phyloP scores from a whole-genome alignment of 1,140 invertebrate genomes.

The Coptotermes formosanus region DNA sequence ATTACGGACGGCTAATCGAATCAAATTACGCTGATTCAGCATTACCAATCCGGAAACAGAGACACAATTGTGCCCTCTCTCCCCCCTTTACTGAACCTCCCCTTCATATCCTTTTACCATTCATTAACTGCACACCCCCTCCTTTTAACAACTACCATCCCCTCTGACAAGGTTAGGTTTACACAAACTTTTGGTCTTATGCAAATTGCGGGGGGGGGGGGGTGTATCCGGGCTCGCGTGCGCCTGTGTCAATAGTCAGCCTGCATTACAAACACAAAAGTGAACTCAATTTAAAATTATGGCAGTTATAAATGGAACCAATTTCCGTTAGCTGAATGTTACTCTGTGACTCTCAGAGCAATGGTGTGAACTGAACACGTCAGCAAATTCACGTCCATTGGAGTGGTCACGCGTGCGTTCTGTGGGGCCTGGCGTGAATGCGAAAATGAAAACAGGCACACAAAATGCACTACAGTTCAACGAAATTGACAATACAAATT shows the following conservation, averaged over 20 bases:
- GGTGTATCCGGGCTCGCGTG: background rate
- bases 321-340: background rate
- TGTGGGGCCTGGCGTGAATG: too few species aligned
- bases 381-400: background rate
- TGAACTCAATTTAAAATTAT: background rate
- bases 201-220: background rate
- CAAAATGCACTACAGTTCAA: too few species aligned
- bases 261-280: background rate
- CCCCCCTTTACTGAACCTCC: background rate
- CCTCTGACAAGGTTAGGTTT: background rate
- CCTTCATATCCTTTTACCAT: background rate
- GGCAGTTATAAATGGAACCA: background rate
- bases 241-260: background rate
- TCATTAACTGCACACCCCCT: background rate
- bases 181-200: background rate
- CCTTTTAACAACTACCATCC: background rate
- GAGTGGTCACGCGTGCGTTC: background rate
- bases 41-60: background rate
- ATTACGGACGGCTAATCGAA: background rate
- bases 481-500: too few species aligned
- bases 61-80: background rate
- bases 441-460: too few species aligned
- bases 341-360: background rate
- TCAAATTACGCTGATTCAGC: constrained; percentile 4
- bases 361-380: background rate